Base-by-base conservation (phyloP, 2,888 invertebrate species). In the Germaria angustata region DNA sequence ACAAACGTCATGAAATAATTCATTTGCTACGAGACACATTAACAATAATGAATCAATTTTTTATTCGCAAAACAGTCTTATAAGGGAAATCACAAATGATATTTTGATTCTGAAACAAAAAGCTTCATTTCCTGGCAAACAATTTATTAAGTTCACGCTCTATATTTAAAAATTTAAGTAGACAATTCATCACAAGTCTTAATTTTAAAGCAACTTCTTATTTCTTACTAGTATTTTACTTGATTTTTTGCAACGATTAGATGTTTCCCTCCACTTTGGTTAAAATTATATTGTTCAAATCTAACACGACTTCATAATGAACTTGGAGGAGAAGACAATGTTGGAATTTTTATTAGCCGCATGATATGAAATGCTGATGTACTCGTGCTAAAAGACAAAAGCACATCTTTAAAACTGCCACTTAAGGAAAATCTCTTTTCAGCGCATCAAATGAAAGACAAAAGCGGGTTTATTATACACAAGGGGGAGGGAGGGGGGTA, bases 261-360 rank as follows among this genome's bases (percentile, higher is more conserved):
- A 55, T 3, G n/a, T 46, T 36, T 2, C 24, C 24, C 5, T 20
- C 11, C 24, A 39, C 57, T 66, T 61, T 34, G 32, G 15, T 20
- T 13, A 36, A 79, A 59, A 41, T 59, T 66, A 59, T 59, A 61
- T 66, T 68, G 68, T 57, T 39, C 44, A 34, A 24, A 72, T 55
- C 55, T 55, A 41, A 44, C 68, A 73, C 57, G 69, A 68, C 80
- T 84, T 85, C 80, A 85, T 86, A 87, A 88, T 88, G 87, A 88
- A 88, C 88, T 87, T 85, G 63, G 73, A 78, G 86, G 86, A 87
- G 77, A 84, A 88, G 87, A 88, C 88, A 88, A 87, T 87, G 88
- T 87, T 86, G 88, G 88, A 88, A 88, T 89, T 88, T 88, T 89
- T 89, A 89, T 89, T 88, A 89, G 88, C 88, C 87, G 86, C 87